These are phyloP conservation scores for Scomberomorus guttatus DNA, from an alignment of 2,797 vertebrate species.

Conservation along the genomic window DNA sequence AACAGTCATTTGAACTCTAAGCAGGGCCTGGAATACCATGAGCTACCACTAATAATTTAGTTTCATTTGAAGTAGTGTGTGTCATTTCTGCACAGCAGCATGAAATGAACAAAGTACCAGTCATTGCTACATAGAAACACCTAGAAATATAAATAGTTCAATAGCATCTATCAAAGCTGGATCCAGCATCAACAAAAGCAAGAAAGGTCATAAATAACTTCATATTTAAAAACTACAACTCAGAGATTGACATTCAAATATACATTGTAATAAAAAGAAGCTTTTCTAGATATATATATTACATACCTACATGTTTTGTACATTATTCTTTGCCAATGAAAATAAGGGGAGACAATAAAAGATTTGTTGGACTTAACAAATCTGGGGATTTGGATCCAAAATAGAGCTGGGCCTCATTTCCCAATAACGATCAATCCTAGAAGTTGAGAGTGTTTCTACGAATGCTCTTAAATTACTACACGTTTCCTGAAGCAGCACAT, in stretches of 20 bases:
- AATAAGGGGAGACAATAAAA: neutral
- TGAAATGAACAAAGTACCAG: neutral
- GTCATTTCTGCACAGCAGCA: neutral
- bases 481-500: too few species aligned
- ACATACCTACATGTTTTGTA: too few species aligned
- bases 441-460: too few species aligned
- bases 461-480: too few species aligned
- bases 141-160: neutral
- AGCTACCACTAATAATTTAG: constrained; percentile 3
- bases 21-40: neutral
- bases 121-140: neutral
- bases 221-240: neutral
- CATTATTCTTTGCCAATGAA: constrained; percentile 7
- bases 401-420: neutral
- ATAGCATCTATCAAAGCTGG: neutral
- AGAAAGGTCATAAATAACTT: neutral
- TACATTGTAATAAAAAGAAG: neutral
- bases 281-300: neutral
- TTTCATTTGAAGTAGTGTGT: neutral
- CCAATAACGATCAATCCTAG: too few species aligned
- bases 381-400: neutral
- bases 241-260: neutral
- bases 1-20: constrained; percentile 2
- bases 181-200: neutral
- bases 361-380: constrained; percentile 5